A percentile compares a stretch with the other conserved stretches of the same genome.
These are phyloP conservation scores for Loripinus fragilis DNA, from an alignment of 2,888 invertebrate species.

Conservation along the genomic window DNA sequence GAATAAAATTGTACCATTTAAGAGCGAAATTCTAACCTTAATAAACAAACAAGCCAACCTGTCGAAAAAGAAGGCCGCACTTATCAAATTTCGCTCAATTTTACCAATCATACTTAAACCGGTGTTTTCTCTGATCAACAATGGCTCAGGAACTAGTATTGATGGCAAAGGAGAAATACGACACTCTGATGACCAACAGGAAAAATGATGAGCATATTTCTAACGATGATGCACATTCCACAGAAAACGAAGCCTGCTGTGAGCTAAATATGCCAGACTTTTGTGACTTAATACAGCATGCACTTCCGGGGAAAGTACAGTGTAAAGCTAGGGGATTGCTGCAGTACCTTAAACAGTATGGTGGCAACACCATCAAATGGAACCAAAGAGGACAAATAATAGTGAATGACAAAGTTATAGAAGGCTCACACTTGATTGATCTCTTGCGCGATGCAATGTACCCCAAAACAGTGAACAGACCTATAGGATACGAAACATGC, in stretches of 20 bases:
- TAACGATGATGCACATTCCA: not conserved
- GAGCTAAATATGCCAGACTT: not conserved
- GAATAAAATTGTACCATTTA: conserved; percentile 17
- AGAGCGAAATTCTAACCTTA: conserved; percentile 8
- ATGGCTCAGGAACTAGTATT: not conserved
- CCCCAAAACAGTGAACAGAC: not conserved
- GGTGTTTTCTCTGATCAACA: not conserved
- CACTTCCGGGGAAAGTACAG: not conserved
- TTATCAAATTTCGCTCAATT: not conserved
- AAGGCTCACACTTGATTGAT: not conserved
- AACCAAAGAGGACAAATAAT: not conserved
- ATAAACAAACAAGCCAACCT: conserved; percentile 21
- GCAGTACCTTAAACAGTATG: not conserved
- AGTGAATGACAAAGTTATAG: not conserved
- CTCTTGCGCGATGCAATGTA: not conserved
- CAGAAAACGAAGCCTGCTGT: not conserved
- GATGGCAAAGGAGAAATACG: not conserved
- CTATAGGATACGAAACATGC: not conserved
- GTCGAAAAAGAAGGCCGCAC: not conserved
- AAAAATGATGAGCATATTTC: too few species aligned
- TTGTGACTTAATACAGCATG: not conserved
- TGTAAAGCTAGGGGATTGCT: not conserved
- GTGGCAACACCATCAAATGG: not conserved
- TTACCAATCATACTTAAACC: not conserved
- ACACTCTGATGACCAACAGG: not conserved